Evolutionary conservation across 2,797 vertebrate genomes (phyloP).

Genomic region (Enteromius thamalakanensis): DNA sequence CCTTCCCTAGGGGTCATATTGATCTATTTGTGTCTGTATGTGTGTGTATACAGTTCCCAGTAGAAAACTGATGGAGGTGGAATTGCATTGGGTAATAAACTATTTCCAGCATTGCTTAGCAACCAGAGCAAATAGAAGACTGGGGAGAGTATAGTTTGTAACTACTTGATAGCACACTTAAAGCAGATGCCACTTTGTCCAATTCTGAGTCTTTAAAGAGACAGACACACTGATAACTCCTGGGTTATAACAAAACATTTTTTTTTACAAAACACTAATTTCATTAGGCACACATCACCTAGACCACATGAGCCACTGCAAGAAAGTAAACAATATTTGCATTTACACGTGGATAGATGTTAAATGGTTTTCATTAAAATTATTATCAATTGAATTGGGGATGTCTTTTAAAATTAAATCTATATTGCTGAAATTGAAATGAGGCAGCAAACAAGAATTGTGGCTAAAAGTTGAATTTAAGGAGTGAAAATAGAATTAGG

Average conservation of each 20-base stretch:
- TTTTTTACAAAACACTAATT: not conserved
- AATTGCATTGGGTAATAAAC: conserved; percentile 42
- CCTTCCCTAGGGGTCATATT: conserved; percentile 30
- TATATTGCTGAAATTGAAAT: not conserved
- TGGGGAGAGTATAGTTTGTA: conserved; percentile 24
- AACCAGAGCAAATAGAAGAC: conserved; percentile 47
- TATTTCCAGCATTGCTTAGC: conserved; percentile 46
- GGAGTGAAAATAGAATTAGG: not conserved
- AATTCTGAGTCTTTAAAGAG: conserved; percentile 18
- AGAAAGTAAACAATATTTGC: not conserved
- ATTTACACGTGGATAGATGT: not conserved
- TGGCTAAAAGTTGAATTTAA: not conserved
- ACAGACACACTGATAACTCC: not conserved
- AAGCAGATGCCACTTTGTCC: conserved; percentile 24
- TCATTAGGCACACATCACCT: not conserved
- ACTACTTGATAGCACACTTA: conserved; percentile 30
- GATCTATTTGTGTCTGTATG: conserved; percentile 29
- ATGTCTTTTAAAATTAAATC: not conserved
- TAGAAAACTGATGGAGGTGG: conserved; percentile 35
- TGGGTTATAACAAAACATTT: not conserved
- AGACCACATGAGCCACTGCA: not conserved
- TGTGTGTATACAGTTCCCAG: conserved; percentile 35
- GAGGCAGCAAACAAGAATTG: not conserved
- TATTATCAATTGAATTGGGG: not conserved
- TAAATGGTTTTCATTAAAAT: not conserved